phyloP scores from a whole-genome alignment of 2,888 invertebrate genomes.

The Microctonus brassicae region DNA sequence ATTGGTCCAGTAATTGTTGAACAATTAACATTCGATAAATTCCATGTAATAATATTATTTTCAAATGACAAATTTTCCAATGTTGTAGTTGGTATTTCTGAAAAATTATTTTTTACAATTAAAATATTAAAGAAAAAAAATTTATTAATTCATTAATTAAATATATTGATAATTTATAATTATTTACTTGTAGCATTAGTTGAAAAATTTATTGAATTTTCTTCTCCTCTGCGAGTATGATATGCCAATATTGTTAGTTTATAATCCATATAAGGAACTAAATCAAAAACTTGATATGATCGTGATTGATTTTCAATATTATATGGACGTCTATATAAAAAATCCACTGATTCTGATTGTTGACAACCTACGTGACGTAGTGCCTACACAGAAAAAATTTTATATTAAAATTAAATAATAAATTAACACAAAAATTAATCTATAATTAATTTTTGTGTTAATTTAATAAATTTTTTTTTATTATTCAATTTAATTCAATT shows the following conservation, averaged over 20 bases:
- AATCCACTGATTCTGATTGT: not conserved
- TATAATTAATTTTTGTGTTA: not conserved
- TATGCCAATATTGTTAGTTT: conserved; percentile 42
- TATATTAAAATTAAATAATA: too few relatives aligned
- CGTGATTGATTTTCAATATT: not conserved
- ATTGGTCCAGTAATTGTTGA: conserved; percentile 48
- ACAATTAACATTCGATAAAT: conserved; percentile 48
- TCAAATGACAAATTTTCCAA: conserved; percentile 39
- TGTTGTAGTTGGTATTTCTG: conserved; percentile 49
- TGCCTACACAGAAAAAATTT: too few relatives aligned
- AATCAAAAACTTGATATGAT: conserved; percentile 22
- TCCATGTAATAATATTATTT: conserved; percentile 43
- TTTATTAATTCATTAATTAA: not conserved
- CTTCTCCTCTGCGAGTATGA: conserved; percentile 39
- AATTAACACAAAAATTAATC: too few relatives aligned
- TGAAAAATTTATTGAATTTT: not conserved
- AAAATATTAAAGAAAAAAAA: not conserved
- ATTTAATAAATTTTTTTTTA: not conserved
- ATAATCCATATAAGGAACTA: conserved; percentile 49
- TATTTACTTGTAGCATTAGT: conserved; percentile 39
- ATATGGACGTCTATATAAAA: not conserved
- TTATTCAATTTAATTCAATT: not conserved
- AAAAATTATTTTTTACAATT: conserved; percentile 1
- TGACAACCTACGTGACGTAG: not conserved
- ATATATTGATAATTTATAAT: not conserved